phyloP scores from a whole-genome alignment of 2,888 invertebrate species.

The Polydrusus tereticollis region DNA sequence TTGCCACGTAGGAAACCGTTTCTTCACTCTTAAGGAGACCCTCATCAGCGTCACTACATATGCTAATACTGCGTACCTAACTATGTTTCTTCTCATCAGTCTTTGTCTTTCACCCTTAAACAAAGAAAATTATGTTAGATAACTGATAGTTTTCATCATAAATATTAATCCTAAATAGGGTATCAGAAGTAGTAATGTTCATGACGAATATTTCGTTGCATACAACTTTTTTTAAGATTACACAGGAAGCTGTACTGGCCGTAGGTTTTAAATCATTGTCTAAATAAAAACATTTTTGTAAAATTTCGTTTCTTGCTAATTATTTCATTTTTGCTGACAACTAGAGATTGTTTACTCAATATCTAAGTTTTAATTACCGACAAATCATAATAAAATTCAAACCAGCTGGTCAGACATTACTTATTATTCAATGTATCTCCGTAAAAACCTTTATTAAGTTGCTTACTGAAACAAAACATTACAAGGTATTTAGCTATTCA shows the following conservation, averaged over 20 bases:
- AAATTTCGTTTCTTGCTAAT: too few relatives aligned
- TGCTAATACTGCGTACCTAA: conserved; percentile 88
- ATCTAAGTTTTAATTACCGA: too few relatives aligned
- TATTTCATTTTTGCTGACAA: too few relatives aligned
- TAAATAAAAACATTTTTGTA: too few relatives aligned
- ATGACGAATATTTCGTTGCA: too few relatives aligned
- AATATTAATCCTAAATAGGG: neutral
- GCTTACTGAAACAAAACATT: conserved; percentile 10
- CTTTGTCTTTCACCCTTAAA: conserved; percentile 89
- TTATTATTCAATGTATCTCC: neutral
- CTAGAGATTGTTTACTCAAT: too few relatives aligned
- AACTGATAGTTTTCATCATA: neutral
- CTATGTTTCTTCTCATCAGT: conserved; percentile 90
- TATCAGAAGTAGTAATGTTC: neutral
- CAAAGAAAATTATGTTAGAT: conserved; percentile 31
- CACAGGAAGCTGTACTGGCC: too few relatives aligned
- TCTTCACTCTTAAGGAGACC: conserved; percentile 88
- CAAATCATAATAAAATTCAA: neutral
- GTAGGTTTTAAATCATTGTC: too few relatives aligned
- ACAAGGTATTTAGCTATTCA: conserved; percentile 6
- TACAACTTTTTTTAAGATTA: too few relatives aligned
- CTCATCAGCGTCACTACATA: conserved; percentile 91
- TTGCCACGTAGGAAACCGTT: conserved; percentile 90
- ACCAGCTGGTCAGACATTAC: neutral
- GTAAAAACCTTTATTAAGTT: conserved; percentile 13